phyloP scores from a whole-genome alignment of 2,113 vertebrate genomes.

The Bagarius yarrelli region DNA sequence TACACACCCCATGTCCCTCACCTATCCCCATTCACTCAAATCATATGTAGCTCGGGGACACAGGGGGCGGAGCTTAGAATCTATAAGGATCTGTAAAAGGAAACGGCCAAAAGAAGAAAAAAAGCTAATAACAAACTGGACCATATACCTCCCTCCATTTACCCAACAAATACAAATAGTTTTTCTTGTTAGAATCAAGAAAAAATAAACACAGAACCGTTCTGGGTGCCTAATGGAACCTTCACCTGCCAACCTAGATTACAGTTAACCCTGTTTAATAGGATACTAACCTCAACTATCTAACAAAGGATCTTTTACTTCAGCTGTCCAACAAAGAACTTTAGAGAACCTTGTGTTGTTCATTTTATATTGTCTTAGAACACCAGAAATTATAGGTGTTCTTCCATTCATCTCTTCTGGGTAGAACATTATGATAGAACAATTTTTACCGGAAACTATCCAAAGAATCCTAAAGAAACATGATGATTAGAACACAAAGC shows the following conservation, averaged over 20 bases:
- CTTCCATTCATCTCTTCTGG: no score
- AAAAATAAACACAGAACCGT: neutral
- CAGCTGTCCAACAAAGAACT: no score
- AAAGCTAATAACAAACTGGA: constrained; percentile 17
- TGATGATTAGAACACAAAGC: no score
- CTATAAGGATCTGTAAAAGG: no score
- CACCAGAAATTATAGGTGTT: no score
- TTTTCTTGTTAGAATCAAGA: no score
- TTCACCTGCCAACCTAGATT: neutral
- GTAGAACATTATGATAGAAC: no score
- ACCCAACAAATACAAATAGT: neutral
- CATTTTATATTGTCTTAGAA: no score
- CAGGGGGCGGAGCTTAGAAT: neutral
- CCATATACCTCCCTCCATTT: neutral
- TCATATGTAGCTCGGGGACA: neutral
- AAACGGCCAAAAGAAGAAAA: no score
- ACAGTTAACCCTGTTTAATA: neutral
- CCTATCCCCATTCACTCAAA: constrained; percentile 4
- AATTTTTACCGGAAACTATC: no score
- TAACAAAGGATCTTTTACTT: neutral
- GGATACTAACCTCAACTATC: neutral
- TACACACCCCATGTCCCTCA: neutral
- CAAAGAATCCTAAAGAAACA: no score
- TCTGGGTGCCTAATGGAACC: neutral
- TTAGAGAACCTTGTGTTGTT: no score